These are phyloP conservation scores for Prochilodus magdalenae DNA, from an alignment of 2,113 vertebrate genomes.

Conservation along the genomic window DNA sequence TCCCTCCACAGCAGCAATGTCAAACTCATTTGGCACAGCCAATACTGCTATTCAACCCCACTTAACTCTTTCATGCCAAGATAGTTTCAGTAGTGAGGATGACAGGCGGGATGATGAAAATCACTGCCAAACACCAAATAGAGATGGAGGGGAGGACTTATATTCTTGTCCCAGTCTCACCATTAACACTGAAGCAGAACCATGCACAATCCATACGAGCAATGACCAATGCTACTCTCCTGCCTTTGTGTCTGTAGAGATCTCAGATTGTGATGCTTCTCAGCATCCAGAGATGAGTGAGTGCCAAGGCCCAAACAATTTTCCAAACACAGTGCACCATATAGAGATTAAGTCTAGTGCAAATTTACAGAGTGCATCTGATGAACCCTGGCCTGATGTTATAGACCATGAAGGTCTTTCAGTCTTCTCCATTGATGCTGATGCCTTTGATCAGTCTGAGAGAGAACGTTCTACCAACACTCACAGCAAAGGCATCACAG, in stretches of 20 bases:
- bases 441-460: slow-evolving; percentile 23
- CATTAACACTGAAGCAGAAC: slow-evolving; percentile 41
- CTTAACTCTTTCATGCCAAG: not conserved
- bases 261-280: slow-evolving; percentile 42
- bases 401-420: slow-evolving; percentile 13
- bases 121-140: slow-evolving; percentile 38
- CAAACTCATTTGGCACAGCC: not conserved
- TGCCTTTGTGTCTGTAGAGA: slow-evolving; percentile 49
- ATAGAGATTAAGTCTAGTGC: slow-evolving; percentile 55
- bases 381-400: slow-evolving; percentile 17
- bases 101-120: slow-evolving; percentile 28
- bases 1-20: not conserved
- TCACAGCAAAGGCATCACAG: slow-evolving; percentile 72
- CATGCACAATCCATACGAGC: slow-evolving; percentile 43
- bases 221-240: slow-evolving; percentile 45
- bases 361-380: slow-evolving; percentile 5
- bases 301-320: slow-evolving; percentile 41
- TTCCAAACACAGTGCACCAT: slow-evolving; percentile 51
- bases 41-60: slow-evolving; percentile 30
- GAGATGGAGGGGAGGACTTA: not conserved
- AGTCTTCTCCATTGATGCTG: slow-evolving; percentile 28
- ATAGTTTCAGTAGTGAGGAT: slow-evolving; percentile 1
- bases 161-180: slow-evolving; percentile 57
- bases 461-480: slow-evolving; percentile 51
- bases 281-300: slow-evolving; percentile 40